Evolutionary conservation across 2,797 vertebrate species (phyloP).

Genomic region (Thripadectes ignobilis): DNA sequence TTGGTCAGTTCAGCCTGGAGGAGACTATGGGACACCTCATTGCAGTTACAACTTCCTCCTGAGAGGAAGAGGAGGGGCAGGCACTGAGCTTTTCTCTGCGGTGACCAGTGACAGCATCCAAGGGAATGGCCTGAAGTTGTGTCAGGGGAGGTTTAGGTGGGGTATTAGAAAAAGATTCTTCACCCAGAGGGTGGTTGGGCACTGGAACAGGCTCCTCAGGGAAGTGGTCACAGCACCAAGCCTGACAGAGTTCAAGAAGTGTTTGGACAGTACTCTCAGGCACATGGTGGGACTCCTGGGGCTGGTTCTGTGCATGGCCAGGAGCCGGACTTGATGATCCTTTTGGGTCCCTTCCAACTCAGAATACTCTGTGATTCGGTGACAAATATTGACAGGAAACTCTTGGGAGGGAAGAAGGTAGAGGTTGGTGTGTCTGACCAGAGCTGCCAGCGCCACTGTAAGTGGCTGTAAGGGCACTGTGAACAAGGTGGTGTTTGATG

Average conservation of each 20-base stretch:
- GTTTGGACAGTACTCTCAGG: neutral
- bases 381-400: neutral
- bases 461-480: neutral
- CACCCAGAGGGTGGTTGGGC: accelerated
- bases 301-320: neutral
- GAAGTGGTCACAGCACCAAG: neutral
- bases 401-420: neutral
- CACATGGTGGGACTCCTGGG: neutral
- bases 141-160: neutral
- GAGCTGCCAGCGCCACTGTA: neutral
- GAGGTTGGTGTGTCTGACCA: neutral
- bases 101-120: accelerated
- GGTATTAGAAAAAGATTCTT: neutral
- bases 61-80: neutral
- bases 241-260: neutral
- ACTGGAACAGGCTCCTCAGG: neutral
- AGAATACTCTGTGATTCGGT: neutral
- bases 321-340: neutral
- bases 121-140: neutral
- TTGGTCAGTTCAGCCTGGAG: neutral
- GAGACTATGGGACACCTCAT: neutral
- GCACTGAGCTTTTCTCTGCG: neutral
- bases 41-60: neutral
- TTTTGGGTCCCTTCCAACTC: neutral
- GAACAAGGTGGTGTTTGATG: neutral